Conservation (phyloP, 2,888 invertebrate species). For the Tigriopus californicus region DNA sequence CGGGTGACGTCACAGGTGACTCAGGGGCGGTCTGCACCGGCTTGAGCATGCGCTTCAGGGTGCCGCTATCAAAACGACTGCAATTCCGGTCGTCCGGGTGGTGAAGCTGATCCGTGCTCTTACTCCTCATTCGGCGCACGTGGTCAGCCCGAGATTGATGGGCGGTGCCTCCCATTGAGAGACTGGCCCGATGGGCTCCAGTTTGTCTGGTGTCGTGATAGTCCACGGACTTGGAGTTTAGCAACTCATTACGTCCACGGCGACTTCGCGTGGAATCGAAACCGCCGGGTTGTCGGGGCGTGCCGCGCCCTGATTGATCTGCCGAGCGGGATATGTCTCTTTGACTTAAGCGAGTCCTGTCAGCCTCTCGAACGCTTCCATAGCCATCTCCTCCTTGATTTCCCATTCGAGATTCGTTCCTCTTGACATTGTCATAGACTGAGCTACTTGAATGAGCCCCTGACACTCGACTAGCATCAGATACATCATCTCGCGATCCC, state of each 20-base stretch:
- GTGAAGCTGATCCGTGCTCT: slow-evolving; percentile 71
- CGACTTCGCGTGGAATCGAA: too few relatives aligned
- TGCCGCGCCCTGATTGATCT: background rate
- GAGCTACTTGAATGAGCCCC: too few relatives aligned
- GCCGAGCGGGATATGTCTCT: background rate
- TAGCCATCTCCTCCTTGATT: background rate
- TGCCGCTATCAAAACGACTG: slow-evolving; percentile 47
- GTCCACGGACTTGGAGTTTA: slow-evolving; percentile 34
- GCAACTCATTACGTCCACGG: slow-evolving; percentile 21
- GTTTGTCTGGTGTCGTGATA: slow-evolving; percentile 22
- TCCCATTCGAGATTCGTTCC: background rate
- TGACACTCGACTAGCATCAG: background rate
- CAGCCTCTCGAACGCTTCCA: slow-evolving; percentile 12
- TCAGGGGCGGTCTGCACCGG: slow-evolving; percentile 47
- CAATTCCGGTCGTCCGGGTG: background rate
- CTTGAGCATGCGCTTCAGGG: slow-evolving; percentile 76
- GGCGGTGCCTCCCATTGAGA: too few relatives aligned
- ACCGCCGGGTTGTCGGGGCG: too few relatives aligned
- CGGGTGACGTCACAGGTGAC: slow-evolving; percentile 63
- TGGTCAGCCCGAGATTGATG: too few relatives aligned
- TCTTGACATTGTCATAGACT: too few relatives aligned
- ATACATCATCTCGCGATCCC: slow-evolving; percentile 8
- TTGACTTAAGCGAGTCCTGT: background rate
- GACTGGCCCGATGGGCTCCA: too few relatives aligned
- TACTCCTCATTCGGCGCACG: slow-evolving; percentile 42